A percentile compares a stretch with the other conserved stretches of the same genome.
These are phyloP conservation scores for Ibidorhyncha struthersii DNA, from an alignment of 2,113 vertebrate genomes.

Conservation along the genomic window DNA sequence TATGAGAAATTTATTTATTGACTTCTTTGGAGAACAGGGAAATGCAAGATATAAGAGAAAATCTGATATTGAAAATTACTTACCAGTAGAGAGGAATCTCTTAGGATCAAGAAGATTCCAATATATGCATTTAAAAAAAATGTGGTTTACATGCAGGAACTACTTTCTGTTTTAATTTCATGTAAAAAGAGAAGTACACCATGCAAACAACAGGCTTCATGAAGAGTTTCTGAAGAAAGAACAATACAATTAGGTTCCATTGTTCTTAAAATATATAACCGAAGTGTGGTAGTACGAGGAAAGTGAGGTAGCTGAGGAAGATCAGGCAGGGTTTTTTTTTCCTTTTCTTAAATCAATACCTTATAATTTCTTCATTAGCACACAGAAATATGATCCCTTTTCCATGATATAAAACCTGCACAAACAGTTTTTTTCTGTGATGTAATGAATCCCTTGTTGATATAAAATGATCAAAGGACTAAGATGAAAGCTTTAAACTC, in stretches of 20 bases:
- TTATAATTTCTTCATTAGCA: slow-evolving; percentile 9
- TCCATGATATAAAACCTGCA: neutral
- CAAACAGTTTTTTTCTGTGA: neutral
- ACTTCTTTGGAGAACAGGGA: neutral
- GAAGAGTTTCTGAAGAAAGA: neutral
- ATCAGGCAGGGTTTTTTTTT: neutral
- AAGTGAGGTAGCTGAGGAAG: neutral
- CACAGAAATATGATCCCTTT: neutral
- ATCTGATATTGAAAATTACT: neutral
- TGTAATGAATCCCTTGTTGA: neutral
- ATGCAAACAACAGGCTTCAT: neutral
- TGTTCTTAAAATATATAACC: neutral
- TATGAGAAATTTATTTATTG: neutral
- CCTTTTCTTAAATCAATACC: neutral
- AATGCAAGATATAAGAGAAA: neutral
- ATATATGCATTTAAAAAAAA: neutral
- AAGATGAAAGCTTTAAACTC: slow-evolving; percentile 21
- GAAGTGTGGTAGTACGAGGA: neutral
- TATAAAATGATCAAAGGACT: slow-evolving; percentile 22
- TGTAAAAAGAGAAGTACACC: neutral
- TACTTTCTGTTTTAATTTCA: neutral
- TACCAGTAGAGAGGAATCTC: neutral
- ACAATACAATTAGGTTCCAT: neutral
- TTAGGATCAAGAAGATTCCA: neutral
- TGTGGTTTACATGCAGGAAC: neutral